Conservation (phyloP, 2,113 vertebrate species). For the Smithornis capensis region DNA sequence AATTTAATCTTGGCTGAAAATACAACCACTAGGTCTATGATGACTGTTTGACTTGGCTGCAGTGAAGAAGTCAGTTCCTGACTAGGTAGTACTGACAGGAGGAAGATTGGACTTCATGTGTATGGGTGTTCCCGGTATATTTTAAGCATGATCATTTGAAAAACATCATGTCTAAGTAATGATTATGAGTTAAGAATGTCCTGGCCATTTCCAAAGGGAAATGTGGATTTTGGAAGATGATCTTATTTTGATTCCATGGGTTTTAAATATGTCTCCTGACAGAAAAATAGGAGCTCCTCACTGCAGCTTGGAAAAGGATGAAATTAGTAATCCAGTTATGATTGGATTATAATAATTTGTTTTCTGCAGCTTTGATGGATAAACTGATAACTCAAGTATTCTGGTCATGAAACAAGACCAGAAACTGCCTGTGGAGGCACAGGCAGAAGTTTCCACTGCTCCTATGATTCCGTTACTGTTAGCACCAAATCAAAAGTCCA, state of each 20-base stretch:
- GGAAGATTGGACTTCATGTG: background rate
- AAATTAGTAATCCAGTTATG: background rate
- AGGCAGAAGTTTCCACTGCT: background rate
- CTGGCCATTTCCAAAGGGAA: background rate
- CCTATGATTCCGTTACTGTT: background rate
- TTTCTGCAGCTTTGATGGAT: background rate
- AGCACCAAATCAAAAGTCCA: background rate
- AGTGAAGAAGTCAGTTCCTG: background rate
- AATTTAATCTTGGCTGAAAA: slow-evolving; percentile 18
- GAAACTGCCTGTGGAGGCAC: background rate
- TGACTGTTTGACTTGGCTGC: slow-evolving; percentile 1
- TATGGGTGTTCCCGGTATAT: background rate
- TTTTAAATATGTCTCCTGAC: background rate
- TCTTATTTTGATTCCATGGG: background rate
- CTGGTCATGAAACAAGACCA: background rate
- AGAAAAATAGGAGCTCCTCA: background rate
- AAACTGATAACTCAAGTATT: background rate
- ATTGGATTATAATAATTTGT: background rate
- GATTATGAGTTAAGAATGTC: background rate
- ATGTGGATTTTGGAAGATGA: background rate
- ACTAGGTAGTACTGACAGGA: background rate
- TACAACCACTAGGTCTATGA: background rate
- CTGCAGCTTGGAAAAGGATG: background rate
- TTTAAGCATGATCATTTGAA: background rate
- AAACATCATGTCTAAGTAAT: background rate